These are phyloP conservation scores for Brenthis daphne DNA, from an alignment of 2,888 invertebrate genomes.

Conservation along the genomic window DNA sequence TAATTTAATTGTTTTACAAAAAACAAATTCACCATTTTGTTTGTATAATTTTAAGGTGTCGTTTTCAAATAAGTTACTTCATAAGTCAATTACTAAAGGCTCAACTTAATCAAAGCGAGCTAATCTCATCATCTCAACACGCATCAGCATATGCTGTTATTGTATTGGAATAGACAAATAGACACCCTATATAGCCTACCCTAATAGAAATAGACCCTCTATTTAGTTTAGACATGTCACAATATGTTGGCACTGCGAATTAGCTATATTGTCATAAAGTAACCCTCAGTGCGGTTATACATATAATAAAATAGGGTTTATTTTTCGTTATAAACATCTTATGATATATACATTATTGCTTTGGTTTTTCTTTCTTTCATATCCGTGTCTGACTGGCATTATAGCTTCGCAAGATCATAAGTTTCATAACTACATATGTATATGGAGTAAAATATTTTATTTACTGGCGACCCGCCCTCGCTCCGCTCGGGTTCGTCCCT, in stretches of 20 bases:
- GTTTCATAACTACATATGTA: no score
- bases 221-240: conserved; percentile 42
- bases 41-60: no score
- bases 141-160: conserved; percentile 33
- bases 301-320: conserved; percentile 1
- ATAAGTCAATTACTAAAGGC: conserved; percentile 13
- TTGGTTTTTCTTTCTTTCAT: no score
- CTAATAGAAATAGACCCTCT: conserved; percentile 45
- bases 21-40: no score
- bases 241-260: conserved; percentile 40
- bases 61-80: no score
- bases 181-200: conserved; percentile 41
- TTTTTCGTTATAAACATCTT: background rate
- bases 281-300: conserved; percentile 5
- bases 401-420: no score
- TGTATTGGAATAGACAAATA: conserved; percentile 33
- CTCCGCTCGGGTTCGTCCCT: no score
- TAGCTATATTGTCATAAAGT: conserved; percentile 18
- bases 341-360: background rate
- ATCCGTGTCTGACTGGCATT: no score
- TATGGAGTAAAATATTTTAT: no score
- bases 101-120: conserved; percentile 25
- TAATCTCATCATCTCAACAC: conserved; percentile 26
- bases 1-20: no score
- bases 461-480: no score